Percentiles rank a stretch among this genome's conserved stretches.
Conservation (phyloP, 1,140 invertebrate species). For the Adoxophyes honmai region DNA sequence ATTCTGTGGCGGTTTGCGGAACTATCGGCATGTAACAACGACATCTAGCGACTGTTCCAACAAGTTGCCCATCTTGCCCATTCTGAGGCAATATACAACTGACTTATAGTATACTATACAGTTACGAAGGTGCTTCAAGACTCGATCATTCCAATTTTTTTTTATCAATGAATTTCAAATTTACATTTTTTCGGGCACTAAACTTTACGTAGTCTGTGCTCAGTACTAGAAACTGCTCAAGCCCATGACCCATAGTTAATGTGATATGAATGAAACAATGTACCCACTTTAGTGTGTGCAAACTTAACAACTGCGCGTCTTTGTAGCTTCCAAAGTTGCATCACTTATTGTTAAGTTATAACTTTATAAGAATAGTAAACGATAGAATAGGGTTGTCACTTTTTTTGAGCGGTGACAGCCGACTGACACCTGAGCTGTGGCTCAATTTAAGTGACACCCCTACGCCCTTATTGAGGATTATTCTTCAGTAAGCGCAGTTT, state of each 20-base stretch:
- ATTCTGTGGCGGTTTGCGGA: too few species aligned
- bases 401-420: background rate
- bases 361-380: background rate
- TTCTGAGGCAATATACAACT: background rate
- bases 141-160: slow-evolving; percentile 12
- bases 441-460: background rate
- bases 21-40: too few species aligned
- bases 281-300: background rate
- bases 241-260: slow-evolving; percentile 16
- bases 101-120: background rate
- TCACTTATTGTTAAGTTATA: slow-evolving; percentile 18
- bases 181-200: background rate
- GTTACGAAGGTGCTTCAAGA: background rate
- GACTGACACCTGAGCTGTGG: too few species aligned
- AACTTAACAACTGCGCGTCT: slow-evolving; percentile 21
- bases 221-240: slow-evolving; percentile 20
- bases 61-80: too few species aligned
- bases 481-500: slow-evolving; percentile 25
- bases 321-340: slow-evolving; percentile 32
- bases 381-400: background rate
- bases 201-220: background rate
- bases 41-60: too few species aligned
- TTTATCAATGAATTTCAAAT: background rate
- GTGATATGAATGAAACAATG: background rate
- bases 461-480: background rate